Conservation (phyloP, 2,797 vertebrate genomes). For the Coregonus sp. region DNA sequence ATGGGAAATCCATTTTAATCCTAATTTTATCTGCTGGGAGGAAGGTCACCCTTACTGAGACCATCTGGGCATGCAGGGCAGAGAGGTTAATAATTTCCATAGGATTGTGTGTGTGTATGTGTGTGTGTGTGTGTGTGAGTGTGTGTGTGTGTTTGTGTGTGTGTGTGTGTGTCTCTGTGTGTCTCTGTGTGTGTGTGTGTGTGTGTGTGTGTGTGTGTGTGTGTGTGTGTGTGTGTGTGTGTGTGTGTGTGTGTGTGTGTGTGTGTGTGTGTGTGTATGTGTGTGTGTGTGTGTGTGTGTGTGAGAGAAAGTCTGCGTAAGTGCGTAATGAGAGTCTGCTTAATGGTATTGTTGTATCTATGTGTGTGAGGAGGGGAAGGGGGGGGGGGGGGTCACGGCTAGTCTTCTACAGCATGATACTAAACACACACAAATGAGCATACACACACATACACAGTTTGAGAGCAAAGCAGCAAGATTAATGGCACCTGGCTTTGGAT, state of each 20-base stretch:
- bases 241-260: too few relatives aligned
- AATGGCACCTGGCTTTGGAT: conserved; percentile 45
- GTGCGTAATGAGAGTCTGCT: background rate
- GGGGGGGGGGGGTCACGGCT: background rate
- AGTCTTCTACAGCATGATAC: background rate
- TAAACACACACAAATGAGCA: conserved; percentile 3
- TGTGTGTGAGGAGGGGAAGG: too few relatives aligned
- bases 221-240: too few relatives aligned
- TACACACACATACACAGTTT: conserved; percentile 3
- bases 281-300: background rate
- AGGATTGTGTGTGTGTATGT: background rate
- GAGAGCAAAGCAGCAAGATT: conserved; percentile 30
- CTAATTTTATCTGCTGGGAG: conserved; percentile 28
- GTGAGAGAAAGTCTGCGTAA: too few relatives aligned
- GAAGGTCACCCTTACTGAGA: conserved; percentile 29
- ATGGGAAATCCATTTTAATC: conserved; percentile 32
- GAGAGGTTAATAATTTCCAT: background rate
- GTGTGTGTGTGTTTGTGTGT: background rate
- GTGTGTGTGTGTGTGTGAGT: background rate
- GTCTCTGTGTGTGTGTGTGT: background rate
- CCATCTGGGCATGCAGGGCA: conserved; percentile 11
- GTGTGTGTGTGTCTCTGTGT: background rate
- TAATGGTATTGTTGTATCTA: background rate
- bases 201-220: background rate
- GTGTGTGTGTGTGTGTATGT: background rate